Conservation (phyloP, 92 coral and sea anemone genomes). For the Phenganax marumi region DNA sequence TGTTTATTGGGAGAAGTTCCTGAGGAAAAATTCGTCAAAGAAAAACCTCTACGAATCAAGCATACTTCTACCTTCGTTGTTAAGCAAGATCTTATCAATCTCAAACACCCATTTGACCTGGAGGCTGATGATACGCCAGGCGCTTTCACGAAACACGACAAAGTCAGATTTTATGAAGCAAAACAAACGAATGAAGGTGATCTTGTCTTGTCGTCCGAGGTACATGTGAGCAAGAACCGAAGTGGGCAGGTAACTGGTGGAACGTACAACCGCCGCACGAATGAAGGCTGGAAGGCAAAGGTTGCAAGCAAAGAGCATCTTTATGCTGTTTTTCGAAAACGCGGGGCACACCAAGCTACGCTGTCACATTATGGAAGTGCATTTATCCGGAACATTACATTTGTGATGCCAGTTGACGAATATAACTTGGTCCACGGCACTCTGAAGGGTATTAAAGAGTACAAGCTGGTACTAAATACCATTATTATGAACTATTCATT, state of each 20-base stretch:
- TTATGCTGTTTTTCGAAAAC: slow-evolving; percentile 45
- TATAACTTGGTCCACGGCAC: slow-evolving; percentile 44
- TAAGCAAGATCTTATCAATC: slow-evolving; percentile 36
- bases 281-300: slow-evolving; percentile 19
- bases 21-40: slow-evolving; percentile 32
- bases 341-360: slow-evolving; percentile 43
- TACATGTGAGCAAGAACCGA: slow-evolving; percentile 40
- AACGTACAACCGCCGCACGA: slow-evolving; percentile 26
- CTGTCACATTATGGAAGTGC: slow-evolving; percentile 24
- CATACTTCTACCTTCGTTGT: slow-evolving; percentile 54
- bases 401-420: slow-evolving; percentile 48
- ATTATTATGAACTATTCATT: slow-evolving; percentile 49
- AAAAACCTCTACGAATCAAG: slow-evolving; percentile 31
- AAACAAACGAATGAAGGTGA: slow-evolving; percentile 20
- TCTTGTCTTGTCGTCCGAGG: slow-evolving; percentile 35
- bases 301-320: slow-evolving; percentile 18
- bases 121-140: slow-evolving; percentile 60
- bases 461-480: slow-evolving; percentile 23
- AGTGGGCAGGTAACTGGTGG: slow-evolving; percentile 33
- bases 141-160: slow-evolving; percentile 38
- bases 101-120: slow-evolving; percentile 49
- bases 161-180: slow-evolving; percentile 46
- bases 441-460: slow-evolving; percentile 39
- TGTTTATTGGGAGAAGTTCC: slow-evolving; percentile 31
- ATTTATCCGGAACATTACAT: slow-evolving; percentile 38